Evolutionary conservation across 1,140 invertebrate genomes (phyloP).

Genomic region (Neomicropteryx cornuta): DNA sequence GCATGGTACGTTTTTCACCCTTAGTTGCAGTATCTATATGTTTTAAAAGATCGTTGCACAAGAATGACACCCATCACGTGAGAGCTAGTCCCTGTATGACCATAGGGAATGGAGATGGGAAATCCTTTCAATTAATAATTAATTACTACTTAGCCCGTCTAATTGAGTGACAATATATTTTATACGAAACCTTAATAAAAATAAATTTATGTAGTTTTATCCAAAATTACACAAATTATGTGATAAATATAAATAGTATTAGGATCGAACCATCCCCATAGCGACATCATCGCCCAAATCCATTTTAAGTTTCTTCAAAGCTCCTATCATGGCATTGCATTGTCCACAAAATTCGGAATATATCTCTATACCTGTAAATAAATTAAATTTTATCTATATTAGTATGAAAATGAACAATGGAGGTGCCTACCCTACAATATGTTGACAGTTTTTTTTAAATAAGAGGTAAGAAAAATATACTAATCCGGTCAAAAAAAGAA

Average conservation of each 20-base stretch:
- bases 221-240: too few species aligned
- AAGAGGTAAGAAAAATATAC: background rate
- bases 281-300: conserved; percentile 29
- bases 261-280: conserved; percentile 34
- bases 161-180: background rate
- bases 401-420: background rate
- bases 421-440: background rate
- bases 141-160: background rate
- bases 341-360: conserved; percentile 31
- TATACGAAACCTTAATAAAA: background rate
- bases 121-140: conserved; percentile 2
- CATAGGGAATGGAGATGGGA: background rate
- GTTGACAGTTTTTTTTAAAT: background rate
- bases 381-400: background rate
- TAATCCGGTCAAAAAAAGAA: background rate
- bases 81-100: conserved; percentile 1
- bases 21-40: too few species aligned
- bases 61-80: background rate
- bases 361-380: conserved; percentile 28
- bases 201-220: too few species aligned
- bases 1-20: too few species aligned
- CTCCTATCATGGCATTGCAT: conserved; percentile 25
- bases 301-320: conserved; percentile 28
- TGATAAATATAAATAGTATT: too few species aligned
- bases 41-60: too few species aligned